These are phyloP conservation scores for Iguana delicatissima DNA, from an alignment of 2,797 vertebrate genomes.

Conservation along the genomic window DNA sequence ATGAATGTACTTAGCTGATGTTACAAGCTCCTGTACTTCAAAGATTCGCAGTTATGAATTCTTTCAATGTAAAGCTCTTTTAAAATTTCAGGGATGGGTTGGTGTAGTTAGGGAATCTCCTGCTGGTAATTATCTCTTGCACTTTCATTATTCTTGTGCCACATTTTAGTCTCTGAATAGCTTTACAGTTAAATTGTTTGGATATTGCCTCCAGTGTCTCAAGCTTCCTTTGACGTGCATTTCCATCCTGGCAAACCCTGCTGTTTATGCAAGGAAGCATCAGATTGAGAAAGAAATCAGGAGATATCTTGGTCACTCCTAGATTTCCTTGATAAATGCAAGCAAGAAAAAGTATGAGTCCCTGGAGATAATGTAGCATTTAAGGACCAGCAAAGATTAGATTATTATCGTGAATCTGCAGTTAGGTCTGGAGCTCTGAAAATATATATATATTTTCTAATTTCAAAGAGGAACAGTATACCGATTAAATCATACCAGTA, in stretches of 20 bases:
- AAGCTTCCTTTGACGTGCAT: neutral
- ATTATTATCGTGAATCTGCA: neutral
- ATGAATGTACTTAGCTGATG: neutral
- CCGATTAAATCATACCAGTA: neutral
- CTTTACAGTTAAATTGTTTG: conserved; percentile 1
- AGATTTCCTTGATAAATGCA: neutral
- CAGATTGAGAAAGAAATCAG: neutral
- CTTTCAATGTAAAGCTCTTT: neutral
- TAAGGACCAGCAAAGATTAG: neutral
- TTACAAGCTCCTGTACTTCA: neutral
- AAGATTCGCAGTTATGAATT: conserved; percentile 1
- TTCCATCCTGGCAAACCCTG: conserved; percentile 1
- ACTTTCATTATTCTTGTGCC: neutral
- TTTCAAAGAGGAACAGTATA: neutral
- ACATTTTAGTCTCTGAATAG: neutral
- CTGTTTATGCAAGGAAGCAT: conserved; percentile 3
- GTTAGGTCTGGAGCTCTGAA: neutral
- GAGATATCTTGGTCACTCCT: neutral
- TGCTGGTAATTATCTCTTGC: neutral
- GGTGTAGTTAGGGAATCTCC: no score
- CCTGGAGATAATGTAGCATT: neutral
- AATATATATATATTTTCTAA: neutral
- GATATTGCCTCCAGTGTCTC: neutral
- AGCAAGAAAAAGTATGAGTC: neutral
- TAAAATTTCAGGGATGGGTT: neutral